Evolutionary conservation across 1,140 invertebrate species (phyloP).

Genomic region (Aphelenchoides besseyi): DNA sequence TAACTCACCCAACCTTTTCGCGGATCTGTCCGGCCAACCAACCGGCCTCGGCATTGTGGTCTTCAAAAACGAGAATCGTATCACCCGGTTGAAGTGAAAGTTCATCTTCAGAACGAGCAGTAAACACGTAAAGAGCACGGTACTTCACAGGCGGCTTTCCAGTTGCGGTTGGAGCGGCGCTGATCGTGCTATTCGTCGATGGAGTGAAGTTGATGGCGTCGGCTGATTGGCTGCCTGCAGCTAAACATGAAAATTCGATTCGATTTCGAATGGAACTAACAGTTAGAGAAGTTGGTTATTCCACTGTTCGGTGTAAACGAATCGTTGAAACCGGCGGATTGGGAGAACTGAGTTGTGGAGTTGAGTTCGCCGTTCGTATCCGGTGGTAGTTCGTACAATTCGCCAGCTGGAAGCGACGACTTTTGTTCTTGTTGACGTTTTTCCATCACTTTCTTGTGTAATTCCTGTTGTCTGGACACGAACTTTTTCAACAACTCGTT

Average conservation of each 20-base stretch:
- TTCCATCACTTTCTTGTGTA: constrained; percentile 24
- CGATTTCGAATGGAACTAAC: too few relatives aligned
- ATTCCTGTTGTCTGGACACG: constrained; percentile 15
- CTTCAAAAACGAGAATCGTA: constrained; percentile 79
- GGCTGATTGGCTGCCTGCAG: neutral
- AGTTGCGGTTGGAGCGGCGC: constrained; percentile 16
- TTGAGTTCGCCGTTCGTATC: constrained; percentile 19
- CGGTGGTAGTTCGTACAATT: constrained; percentile 21
- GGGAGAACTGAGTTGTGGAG: neutral
- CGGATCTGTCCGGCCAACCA: constrained; percentile 82
- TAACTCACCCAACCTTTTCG: constrained; percentile 66
- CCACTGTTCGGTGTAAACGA: neutral
- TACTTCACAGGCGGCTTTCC: constrained; percentile 66
- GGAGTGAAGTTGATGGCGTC: neutral
- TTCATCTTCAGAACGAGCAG: constrained; percentile 85
- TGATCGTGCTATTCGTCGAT: neutral
- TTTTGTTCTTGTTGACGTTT: constrained; percentile 19
- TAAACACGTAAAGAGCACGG: constrained; percentile 87
- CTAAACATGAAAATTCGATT: constrained; percentile 19
- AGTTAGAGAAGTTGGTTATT: too few relatives aligned
- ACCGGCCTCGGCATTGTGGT: constrained; percentile 86
- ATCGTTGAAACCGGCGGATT: constrained; percentile 17
- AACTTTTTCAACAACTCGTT: constrained; percentile 22
- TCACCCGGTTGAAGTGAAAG: constrained; percentile 89
- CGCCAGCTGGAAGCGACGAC: neutral